Conservation (phyloP, 2,113 vertebrate genomes). For the Nettapus auritus region DNA sequence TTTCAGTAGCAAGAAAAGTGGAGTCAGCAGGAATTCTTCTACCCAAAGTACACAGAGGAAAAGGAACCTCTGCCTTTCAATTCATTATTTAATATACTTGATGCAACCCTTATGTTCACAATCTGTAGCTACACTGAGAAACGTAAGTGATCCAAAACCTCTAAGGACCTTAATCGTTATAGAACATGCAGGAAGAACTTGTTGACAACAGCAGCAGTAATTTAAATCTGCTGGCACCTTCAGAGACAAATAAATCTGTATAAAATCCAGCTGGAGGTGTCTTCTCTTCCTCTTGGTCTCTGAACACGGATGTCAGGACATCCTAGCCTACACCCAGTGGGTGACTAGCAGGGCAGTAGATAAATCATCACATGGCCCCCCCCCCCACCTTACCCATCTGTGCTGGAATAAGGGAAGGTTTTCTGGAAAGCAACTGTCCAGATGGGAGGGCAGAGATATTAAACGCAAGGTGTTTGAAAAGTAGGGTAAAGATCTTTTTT, state of each 20-base stretch:
- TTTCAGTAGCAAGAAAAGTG: background rate
- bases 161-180: conserved; percentile 12
- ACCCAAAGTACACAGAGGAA: background rate
- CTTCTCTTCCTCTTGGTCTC: background rate
- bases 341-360: background rate
- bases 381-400: too few species aligned
- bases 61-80: conserved; percentile 10
- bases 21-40: background rate
- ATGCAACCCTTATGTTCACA: conserved; percentile 55
- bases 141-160: conserved; percentile 34
- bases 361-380: rapidly evolving
- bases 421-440: background rate
- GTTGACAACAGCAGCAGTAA: conserved; percentile 20
- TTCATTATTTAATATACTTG: conserved; percentile 46
- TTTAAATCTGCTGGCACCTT: conserved; percentile 29
- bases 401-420: background rate
- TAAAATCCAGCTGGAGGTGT: conserved; percentile 8
- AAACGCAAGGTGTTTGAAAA: background rate
- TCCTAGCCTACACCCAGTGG: background rate
- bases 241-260: background rate
- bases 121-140: conserved; percentile 24
- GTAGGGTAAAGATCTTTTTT: background rate
- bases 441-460: background rate
- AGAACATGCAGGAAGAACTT: conserved; percentile 23
- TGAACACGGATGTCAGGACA: background rate